Percentiles rank a stretch among this genome's conserved stretches.
These are phyloP conservation scores for Eremobia ochroleuca DNA, from an alignment of 2,888 invertebrate species.

Conservation along the genomic window DNA sequence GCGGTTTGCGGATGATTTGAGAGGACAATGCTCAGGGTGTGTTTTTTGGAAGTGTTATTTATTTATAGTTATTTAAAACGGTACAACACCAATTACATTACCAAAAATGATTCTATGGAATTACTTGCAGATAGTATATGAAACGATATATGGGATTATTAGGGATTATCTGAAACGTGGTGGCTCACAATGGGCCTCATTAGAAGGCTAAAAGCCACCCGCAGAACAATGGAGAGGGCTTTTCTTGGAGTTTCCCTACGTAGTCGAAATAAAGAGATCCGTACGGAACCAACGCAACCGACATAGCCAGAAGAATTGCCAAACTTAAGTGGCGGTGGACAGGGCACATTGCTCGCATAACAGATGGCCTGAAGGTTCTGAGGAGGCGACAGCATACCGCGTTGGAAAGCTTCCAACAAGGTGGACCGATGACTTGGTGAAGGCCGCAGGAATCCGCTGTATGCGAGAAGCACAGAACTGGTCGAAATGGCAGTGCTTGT, in stretches of 20 bases:
- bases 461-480: too few relatives aligned
- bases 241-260: too few relatives aligned
- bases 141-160: neutral
- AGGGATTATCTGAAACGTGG: neutral
- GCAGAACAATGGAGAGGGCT: neutral
- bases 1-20: conserved; percentile 38
- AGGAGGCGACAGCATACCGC: too few relatives aligned
- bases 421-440: too few relatives aligned
- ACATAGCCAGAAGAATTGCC: neutral
- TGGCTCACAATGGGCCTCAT: neutral
- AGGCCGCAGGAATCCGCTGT: too few relatives aligned
- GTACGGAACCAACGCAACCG: neutral
- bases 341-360: neutral
- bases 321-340: neutral
- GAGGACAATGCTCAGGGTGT: conserved; percentile 12
- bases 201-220: neutral
- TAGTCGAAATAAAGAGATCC: neutral
- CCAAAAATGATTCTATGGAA: neutral
- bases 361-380: too few relatives aligned
- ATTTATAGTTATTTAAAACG: too few relatives aligned
- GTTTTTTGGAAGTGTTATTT: neutral
- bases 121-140: neutral
- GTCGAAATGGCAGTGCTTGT: too few relatives aligned
- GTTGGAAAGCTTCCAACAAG: neutral
- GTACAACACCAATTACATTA: too few relatives aligned